These are phyloP conservation scores for Phoxinus dragarum DNA, from an alignment of 2,797 vertebrate species.

Conservation along the genomic window DNA sequence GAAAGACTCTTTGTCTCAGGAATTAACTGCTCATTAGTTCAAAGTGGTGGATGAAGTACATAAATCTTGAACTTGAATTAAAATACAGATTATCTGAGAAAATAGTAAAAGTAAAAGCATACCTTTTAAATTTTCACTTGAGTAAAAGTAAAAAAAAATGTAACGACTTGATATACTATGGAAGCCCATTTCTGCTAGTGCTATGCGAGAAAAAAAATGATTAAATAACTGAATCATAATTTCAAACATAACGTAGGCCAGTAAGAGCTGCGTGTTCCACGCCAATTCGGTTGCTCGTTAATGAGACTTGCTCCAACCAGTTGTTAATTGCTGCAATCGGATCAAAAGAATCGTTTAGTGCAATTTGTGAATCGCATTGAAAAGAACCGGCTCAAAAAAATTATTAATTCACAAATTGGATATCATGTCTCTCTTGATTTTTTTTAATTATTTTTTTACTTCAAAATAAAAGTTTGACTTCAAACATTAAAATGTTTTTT, in stretches of 20 bases:
- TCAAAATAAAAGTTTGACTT: neutral
- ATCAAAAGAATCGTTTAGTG: neutral
- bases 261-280: neutral
- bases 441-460: neutral
- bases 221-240: neutral
- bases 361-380: neutral
- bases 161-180: neutral
- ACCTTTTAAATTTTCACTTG: neutral
- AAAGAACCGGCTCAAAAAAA: neutral
- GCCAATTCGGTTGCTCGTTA: neutral
- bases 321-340: neutral
- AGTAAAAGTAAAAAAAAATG: neutral
- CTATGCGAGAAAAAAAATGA: neutral
- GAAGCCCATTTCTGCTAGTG: neutral
- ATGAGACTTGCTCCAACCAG: neutral
- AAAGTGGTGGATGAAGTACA: neutral
- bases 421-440: neutral
- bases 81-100: neutral
- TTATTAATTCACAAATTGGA: neutral
- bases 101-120: neutral
- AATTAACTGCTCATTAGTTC: neutral
- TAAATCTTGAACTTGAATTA: neutral
- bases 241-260: neutral
- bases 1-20: neutral
- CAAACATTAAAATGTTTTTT: neutral